phyloP scores from a whole-genome alignment of 2,113 vertebrate genomes.

The Salvator merianae region DNA sequence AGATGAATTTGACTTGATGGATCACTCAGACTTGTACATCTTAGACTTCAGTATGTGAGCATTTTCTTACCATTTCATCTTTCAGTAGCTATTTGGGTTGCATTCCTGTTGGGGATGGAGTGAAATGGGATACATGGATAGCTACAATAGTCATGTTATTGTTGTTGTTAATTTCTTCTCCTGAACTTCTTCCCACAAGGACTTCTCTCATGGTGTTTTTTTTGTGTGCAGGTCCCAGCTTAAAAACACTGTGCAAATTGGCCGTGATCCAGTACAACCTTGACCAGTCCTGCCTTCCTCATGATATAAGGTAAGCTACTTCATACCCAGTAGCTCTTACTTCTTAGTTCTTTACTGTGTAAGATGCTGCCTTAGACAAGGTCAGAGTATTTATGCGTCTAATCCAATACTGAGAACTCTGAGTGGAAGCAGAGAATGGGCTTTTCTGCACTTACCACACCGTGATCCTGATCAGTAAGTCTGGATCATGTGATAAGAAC shows the following conservation, averaged over 20 bases:
- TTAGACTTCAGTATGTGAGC: slow-evolving; percentile 95
- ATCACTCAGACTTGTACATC: slow-evolving; percentile 98
- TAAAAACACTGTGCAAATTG: slow-evolving; percentile 98
- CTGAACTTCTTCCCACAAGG: slow-evolving; percentile 18
- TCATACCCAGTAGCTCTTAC: not conserved
- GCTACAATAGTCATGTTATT: not conserved
- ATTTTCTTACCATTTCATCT: not conserved
- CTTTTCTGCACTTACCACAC: too few relatives aligned
- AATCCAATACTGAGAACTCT: not conserved
- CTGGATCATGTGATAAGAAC: too few relatives aligned
- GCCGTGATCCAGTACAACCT: slow-evolving; percentile 96
- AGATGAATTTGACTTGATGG: slow-evolving; percentile 98
- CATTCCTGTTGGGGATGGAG: not conserved
- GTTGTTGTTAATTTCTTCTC: not conserved
- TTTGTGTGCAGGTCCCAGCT: slow-evolving; percentile 87
- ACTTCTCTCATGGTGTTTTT: not conserved
- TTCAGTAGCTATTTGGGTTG: not conserved
- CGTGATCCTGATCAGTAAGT: too few relatives aligned
- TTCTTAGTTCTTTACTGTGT: too few relatives aligned
- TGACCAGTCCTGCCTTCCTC: slow-evolving; percentile 97
- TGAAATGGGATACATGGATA: not conserved
- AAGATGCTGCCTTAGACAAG: not conserved
- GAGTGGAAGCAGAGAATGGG: not conserved
- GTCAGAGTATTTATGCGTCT: not conserved
- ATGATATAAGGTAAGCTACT: slow-evolving; percentile 89